Conservation (phyloP, 1,140 invertebrate species). For the Samia ricini region DNA sequence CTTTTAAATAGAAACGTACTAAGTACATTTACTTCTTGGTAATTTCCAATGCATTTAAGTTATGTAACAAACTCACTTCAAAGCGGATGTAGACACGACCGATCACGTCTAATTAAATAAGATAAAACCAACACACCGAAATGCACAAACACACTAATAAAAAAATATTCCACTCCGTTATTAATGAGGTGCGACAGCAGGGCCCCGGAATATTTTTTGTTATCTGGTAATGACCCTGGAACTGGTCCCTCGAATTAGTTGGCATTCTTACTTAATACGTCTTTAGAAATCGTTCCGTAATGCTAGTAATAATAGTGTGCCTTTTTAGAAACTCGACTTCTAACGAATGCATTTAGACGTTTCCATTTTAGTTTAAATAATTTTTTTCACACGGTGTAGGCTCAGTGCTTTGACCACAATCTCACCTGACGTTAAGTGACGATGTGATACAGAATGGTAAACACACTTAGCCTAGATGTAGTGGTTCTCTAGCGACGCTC, state of each 20-base stretch:
- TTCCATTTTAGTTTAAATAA: not conserved
- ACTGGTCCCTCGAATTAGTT: not conserved
- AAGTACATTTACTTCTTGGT: not conserved
- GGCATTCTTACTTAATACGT: not conserved
- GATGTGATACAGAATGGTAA: too few relatives aligned
- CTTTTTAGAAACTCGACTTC: not conserved
- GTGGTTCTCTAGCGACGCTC: too few relatives aligned
- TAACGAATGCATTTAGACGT: not conserved
- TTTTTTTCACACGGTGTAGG: not conserved
- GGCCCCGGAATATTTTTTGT: not conserved
- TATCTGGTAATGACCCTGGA: not conserved
- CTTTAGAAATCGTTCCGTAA: not conserved
- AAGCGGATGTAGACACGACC: not conserved
- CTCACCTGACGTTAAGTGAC: too few relatives aligned
- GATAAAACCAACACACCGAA: not conserved
- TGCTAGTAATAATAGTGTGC: not conserved
- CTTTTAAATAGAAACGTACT: too few relatives aligned
- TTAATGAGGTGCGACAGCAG: not conserved
- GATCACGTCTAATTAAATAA: not conserved
- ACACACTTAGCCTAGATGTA: too few relatives aligned
- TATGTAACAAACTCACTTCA: not conserved
- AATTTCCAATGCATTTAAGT: not conserved
- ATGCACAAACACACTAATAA: not conserved
- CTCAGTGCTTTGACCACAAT: too few relatives aligned
- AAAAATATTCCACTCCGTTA: not conserved